Evolutionary conservation across 2,888 invertebrate genomes (phyloP), one percentile per base, ranked within the genome.

Genomic region (Drosophila stalkeri): DNA sequence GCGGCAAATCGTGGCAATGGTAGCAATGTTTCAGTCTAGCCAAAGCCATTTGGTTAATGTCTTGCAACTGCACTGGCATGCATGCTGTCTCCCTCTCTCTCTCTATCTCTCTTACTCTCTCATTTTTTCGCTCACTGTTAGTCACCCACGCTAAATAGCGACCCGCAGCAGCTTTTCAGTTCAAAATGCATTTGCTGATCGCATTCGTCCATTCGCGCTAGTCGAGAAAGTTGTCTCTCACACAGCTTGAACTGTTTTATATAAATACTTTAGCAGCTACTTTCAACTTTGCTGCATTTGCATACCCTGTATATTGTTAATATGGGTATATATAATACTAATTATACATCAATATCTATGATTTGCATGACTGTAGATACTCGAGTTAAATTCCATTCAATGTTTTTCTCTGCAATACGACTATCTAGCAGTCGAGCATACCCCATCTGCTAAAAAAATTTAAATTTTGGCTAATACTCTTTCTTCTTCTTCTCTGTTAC

Each of bases 201-300:
- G 71, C 79, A 81, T 72, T 81, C 64, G 66, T 71, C 63, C 64
- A 64, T 51, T 51, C 33, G 54, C 60, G 69, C 61, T 60, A 74
- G 73, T 83, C 81, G 79, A 82, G 91, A 90, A 91, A 90, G 89
- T 91, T 83, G 67, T 47, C 64, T 41, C 55, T 43, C 43, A 35
- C 52, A 23, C 60, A 31, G 57, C 37, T 75, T 51, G 52, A 57
- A 74, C 44, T 37, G 75, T 52, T 61, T 49, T 49, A 46, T 49
- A 46, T 43, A 74, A 76, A 57, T 76, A 77, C 72, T 91, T 90
- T 89, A 87, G 89, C 90, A 90, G 91, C 91, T 91, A 91, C 92
- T 91, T 91, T 91, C 91, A 86, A 85, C 83, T 88, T 88, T 82
- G 33, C 85, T 82, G 74, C 67, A 63, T 77, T 67, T 59, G 71